Conservation (phyloP, 2,113 vertebrate species). For the Megaptera novaeangliae region DNA sequence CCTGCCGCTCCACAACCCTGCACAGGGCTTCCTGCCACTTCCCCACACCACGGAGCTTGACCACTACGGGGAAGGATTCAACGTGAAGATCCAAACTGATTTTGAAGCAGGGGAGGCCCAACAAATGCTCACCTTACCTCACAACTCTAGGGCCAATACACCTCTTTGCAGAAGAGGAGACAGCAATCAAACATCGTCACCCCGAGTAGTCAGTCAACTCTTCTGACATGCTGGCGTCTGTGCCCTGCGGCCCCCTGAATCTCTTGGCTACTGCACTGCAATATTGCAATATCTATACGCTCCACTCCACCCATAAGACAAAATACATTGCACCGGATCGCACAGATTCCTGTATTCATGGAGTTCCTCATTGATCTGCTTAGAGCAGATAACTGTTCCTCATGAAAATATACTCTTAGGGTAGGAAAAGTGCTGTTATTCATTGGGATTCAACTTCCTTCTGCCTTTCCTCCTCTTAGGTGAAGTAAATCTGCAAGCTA, state of each 20-base stretch:
- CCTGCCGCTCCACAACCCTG: not conserved
- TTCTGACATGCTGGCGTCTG: not conserved
- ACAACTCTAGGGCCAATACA: fast-evolving
- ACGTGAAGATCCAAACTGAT: not conserved
- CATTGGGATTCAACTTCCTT: slow-evolving; percentile 15
- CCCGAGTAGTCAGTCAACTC: not conserved
- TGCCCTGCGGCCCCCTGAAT: not conserved
- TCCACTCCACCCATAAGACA: not conserved
- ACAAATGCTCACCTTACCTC: not conserved
- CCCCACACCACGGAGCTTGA: fast-evolving
- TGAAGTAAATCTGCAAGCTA: not conserved
- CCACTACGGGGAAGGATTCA: not conserved
- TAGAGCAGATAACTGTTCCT: not conserved
- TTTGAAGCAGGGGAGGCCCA: not conserved
- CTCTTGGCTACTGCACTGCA: not conserved
- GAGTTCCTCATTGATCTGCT: not conserved
- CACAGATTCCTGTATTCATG: not conserved
- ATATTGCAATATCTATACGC: not conserved
- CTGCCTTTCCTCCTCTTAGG: not conserved
- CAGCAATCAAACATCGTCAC: not conserved
- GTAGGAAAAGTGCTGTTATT: not conserved
- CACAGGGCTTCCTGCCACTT: not conserved
- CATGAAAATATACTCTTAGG: not conserved
- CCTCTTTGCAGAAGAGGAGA: not conserved
- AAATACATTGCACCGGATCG: not conserved